Evolutionary conservation across 2,113 vertebrate genomes (phyloP).

Genomic region (Cyphomyrus plagiostoma): DNA sequence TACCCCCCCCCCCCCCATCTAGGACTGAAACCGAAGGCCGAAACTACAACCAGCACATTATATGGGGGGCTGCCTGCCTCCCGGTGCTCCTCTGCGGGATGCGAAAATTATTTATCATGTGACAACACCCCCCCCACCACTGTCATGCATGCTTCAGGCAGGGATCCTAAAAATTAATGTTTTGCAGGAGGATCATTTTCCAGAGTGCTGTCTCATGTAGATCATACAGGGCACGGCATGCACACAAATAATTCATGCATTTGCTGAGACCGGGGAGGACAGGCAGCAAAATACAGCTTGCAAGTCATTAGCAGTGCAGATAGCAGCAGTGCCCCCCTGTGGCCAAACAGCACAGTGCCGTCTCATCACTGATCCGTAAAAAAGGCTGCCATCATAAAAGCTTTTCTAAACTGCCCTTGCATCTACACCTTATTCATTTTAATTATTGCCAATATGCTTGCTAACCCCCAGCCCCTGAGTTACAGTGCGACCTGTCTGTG

Average conservation of each 20-base stretch:
- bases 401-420: background rate
- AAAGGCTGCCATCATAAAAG: background rate
- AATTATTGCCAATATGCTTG: background rate
- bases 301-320: background rate
- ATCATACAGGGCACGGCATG: background rate
- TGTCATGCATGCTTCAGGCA: background rate
- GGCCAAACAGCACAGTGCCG: conserved; percentile 1
- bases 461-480: background rate
- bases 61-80: background rate
- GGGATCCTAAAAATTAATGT: background rate
- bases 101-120: background rate
- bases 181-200: background rate
- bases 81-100: background rate
- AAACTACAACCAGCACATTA: background rate
- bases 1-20: background rate
- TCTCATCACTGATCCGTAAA: background rate
- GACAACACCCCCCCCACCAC: background rate
- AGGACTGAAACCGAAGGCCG: background rate
- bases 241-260: background rate
- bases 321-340: conserved; percentile 9
- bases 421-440: background rate
- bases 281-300: background rate
- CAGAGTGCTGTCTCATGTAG: background rate
- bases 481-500: background rate
- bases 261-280: background rate